Evolutionary conservation across 1,140 invertebrate genomes (phyloP).

Genomic region (Acromyrmex heyeri): DNA sequence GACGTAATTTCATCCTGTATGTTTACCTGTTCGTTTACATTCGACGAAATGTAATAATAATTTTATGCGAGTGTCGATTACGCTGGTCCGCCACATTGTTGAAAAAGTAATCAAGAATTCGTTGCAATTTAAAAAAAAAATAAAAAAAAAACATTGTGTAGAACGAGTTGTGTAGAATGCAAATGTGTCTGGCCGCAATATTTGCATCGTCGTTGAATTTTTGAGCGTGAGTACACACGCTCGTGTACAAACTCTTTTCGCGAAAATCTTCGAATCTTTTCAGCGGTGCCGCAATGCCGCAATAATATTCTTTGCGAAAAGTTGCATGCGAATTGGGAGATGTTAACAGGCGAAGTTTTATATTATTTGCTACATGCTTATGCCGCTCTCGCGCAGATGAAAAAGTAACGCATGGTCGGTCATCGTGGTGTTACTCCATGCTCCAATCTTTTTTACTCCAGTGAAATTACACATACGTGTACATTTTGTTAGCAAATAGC

Average conservation of each 20-base stretch:
- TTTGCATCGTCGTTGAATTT: constrained; percentile 31
- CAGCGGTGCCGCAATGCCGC: neutral
- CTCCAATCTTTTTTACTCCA: constrained; percentile 19
- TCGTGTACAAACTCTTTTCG: constrained; percentile 6
- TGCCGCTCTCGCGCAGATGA: neutral
- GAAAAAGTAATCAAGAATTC: constrained; percentile 1
- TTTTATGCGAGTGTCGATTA: constrained; percentile 3
- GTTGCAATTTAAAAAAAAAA: constrained; percentile 1
- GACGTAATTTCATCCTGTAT: constrained; percentile 9
- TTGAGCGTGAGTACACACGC: neutral
- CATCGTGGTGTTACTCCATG: neutral
- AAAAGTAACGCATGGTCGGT: neutral
- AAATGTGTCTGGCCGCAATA: neutral
- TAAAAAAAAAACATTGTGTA: neutral
- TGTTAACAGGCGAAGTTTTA: constrained; percentile 46
- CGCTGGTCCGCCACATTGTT: neutral
- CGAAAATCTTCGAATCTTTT: constrained; percentile 35
- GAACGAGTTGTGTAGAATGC: neutral
- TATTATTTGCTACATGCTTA: constrained; percentile 2
- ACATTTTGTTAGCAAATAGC: constrained; percentile 26
- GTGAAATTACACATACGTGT: constrained; percentile 29
- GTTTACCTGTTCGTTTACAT: constrained; percentile 22
- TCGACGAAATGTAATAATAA: constrained; percentile 21
- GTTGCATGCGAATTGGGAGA: constrained; percentile 46
- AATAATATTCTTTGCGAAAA: constrained; percentile 46